phyloP scores from a whole-genome alignment of 2,888 invertebrate species.

The Cyrtodaria siliqua region DNA sequence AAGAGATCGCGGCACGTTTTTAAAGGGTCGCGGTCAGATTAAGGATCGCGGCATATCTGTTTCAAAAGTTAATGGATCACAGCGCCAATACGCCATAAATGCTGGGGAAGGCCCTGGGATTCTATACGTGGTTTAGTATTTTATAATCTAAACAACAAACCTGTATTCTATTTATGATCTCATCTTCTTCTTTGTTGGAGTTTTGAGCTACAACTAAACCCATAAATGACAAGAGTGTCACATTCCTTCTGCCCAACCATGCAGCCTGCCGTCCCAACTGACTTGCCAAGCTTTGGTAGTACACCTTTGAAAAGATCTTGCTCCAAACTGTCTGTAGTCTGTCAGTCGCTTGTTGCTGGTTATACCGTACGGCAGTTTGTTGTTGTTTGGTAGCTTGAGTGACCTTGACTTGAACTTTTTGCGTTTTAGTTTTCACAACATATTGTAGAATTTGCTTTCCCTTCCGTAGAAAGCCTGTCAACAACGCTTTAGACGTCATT shows the following conservation, averaged over 20 bases:
- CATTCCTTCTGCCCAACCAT: constrained; percentile 56
- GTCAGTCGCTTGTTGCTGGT: not conserved
- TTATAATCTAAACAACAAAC: constrained; percentile 50
- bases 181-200: constrained; percentile 38
- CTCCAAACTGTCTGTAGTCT: constrained; percentile 28
- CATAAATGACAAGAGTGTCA: constrained; percentile 68
- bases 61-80: no score
- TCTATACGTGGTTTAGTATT: no score
- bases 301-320: constrained; percentile 49
- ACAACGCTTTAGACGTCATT: constrained; percentile 36
- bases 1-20: no score
- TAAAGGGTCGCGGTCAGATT: no score
- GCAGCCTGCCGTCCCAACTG: constrained; percentile 66
- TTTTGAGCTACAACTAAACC: constrained; percentile 66
- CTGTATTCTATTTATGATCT: constrained; percentile 54
- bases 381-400: constrained; percentile 7
- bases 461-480: constrained; percentile 30
- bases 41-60: no score
- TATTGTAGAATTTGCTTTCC: constrained; percentile 49
- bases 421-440: constrained; percentile 45
- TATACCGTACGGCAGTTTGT: not conserved
- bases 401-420: constrained; percentile 50
- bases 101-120: no score
- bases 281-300: constrained; percentile 61
- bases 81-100: no score